phyloP scores from a whole-genome alignment of 2,113 vertebrate genomes.

The Gasterosteus aculeatus region DNA sequence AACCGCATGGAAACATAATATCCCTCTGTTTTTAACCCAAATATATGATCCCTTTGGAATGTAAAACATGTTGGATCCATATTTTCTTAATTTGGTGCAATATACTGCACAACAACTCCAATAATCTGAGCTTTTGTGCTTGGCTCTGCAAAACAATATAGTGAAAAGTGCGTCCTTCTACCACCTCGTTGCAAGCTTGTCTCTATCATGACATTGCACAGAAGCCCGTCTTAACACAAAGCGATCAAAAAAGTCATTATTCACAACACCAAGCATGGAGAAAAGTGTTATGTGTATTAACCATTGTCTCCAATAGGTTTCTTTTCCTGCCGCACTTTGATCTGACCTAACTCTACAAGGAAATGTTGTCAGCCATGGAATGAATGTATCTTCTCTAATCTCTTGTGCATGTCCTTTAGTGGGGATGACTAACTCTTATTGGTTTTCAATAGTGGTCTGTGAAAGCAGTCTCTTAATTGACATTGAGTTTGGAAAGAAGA shows the following conservation, averaged over 20 bases:
- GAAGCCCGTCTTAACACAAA: too few species aligned
- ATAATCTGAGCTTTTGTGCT: neutral
- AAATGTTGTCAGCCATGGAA: constrained; percentile 5
- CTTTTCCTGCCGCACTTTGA: neutral
- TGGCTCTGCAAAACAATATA: neutral
- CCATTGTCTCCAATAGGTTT: neutral
- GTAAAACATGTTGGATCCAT: neutral
- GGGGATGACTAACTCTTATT: constrained; percentile 64
- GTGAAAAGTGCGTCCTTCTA: neutral
- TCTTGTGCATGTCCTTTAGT: constrained; percentile 57
- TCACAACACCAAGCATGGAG: neutral
- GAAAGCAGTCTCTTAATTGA: constrained; percentile 61
- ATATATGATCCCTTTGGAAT: neutral
- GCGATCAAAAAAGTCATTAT: neutral
- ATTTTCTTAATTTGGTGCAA: neutral
- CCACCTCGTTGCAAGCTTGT: neutral
- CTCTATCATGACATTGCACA: neutral
- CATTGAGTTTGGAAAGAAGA: constrained; percentile 62
- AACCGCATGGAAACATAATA: neutral
- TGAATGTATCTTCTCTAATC: constrained; percentile 31
- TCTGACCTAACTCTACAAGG: neutral
- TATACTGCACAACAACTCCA: neutral
- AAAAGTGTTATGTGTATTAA: neutral
- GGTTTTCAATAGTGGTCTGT: constrained; percentile 66
- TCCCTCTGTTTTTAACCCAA: neutral